Conservation (phyloP, 1,140 invertebrate genomes). For the Sinonovacula constricta region DNA sequence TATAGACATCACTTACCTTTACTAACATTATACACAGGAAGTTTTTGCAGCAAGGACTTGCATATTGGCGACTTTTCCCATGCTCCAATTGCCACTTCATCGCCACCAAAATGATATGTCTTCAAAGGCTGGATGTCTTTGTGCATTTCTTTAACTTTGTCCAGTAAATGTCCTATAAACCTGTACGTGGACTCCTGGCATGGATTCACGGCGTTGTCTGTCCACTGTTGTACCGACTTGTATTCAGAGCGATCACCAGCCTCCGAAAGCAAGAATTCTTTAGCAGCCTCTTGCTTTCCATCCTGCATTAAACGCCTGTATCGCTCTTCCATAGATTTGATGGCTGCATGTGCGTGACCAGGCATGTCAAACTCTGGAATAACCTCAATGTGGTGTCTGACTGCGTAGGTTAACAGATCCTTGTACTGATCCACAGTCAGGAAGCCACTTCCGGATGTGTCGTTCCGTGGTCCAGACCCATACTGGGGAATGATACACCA, state of each 20-base stretch:
- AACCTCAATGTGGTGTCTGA: slow-evolving; percentile 54
- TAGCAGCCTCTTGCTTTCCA: slow-evolving; percentile 21
- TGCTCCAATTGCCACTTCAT: slow-evolving; percentile 60
- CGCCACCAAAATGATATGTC: slow-evolving; percentile 66
- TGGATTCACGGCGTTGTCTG: slow-evolving; percentile 64
- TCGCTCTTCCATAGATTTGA: slow-evolving; percentile 58
- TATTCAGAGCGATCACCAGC: slow-evolving; percentile 59
- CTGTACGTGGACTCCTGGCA: slow-evolving; percentile 55
- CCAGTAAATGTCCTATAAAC: slow-evolving; percentile 52
- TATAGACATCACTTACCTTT: too few species aligned
- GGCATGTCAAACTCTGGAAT: slow-evolving; percentile 69
- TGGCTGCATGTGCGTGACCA: slow-evolving; percentile 63
- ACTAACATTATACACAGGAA: slow-evolving; percentile 21
- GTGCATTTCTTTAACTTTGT: slow-evolving; percentile 41
- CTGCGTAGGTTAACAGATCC: slow-evolving; percentile 57
- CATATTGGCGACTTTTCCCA: slow-evolving; percentile 54
- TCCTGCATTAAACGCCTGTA: slow-evolving; percentile 9
- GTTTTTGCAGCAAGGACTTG: neutral
- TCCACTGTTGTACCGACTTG: slow-evolving; percentile 57
- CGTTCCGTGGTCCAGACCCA: slow-evolving; percentile 65
- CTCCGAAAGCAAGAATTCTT: slow-evolving; percentile 54
- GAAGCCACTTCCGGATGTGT: slow-evolving; percentile 63
- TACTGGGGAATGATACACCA: slow-evolving; percentile 69
- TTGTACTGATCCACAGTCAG: slow-evolving; percentile 56
- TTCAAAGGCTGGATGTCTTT: slow-evolving; percentile 58